phyloP scores from a whole-genome alignment of 1,140 invertebrate genomes.

The Telenomus remus region DNA sequence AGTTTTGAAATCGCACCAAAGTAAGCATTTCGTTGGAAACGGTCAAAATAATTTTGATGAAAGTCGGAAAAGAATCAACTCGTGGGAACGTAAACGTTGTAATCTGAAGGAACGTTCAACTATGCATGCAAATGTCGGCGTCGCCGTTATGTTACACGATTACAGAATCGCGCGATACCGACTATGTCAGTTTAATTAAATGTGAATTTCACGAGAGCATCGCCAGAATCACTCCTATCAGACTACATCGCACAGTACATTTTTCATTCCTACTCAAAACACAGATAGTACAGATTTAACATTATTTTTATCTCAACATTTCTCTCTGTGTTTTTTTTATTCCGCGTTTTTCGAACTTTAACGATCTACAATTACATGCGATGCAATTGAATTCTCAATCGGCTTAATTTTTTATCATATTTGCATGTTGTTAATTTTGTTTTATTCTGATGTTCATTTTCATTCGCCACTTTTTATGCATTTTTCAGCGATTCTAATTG shows the following conservation, averaged over 20 bases:
- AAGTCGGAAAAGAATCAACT: constrained; percentile 24
- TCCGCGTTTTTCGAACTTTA: too few relatives aligned
- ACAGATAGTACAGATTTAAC: neutral
- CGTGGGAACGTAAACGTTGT: constrained; percentile 30
- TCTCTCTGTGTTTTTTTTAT: too few relatives aligned
- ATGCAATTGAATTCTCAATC: too few relatives aligned
- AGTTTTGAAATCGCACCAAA: too few relatives aligned
- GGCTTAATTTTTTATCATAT: too few relatives aligned
- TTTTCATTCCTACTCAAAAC: neutral
- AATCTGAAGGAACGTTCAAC: constrained; percentile 41
- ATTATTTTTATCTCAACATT: too few relatives aligned
- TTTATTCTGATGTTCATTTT: too few relatives aligned
- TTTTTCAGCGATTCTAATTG: too few relatives aligned
- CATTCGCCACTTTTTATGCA: too few relatives aligned
- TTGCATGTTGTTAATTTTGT: too few relatives aligned
- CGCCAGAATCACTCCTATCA: constrained; percentile 22
- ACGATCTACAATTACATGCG: too few relatives aligned
- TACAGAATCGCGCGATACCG: constrained; percentile 40
- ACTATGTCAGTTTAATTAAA: constrained; percentile 43
- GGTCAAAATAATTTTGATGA: constrained; percentile 11
- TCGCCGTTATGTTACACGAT: constrained; percentile 43
- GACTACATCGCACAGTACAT: constrained; percentile 17
- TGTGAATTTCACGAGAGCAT: constrained; percentile 26
- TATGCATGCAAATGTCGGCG: constrained; percentile 51
- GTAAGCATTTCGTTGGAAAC: too few relatives aligned